These are phyloP conservation scores for Adrianichthys oophorus DNA, from an alignment of 2,797 vertebrate species.

Conservation along the genomic window DNA sequence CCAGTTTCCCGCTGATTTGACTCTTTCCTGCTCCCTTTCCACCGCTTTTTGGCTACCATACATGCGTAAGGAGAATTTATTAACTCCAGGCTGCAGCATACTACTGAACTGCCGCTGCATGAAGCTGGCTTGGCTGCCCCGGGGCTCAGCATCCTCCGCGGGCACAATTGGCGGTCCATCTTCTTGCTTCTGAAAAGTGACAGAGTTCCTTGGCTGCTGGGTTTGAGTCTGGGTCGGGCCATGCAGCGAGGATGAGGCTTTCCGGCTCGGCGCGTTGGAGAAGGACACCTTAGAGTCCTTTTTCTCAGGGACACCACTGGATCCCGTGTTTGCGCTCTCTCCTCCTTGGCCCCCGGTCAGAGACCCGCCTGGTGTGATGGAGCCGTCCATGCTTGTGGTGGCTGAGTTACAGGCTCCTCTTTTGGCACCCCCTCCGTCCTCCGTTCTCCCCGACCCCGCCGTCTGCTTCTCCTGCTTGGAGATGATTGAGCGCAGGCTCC, in stretches of 20 bases:
- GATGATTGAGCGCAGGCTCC: slow-evolving; percentile 82
- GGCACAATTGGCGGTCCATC: slow-evolving; percentile 83
- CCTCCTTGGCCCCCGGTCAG: slow-evolving; percentile 71
- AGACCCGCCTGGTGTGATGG: slow-evolving; percentile 74
- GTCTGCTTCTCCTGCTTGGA: slow-evolving; percentile 79
- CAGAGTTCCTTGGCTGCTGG: slow-evolving; percentile 81
- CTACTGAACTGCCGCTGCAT: slow-evolving; percentile 95
- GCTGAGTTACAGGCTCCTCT: slow-evolving; percentile 77
- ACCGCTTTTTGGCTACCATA: slow-evolving; percentile 97
- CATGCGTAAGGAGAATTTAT: slow-evolving; percentile 99
- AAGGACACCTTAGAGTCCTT: slow-evolving; percentile 84
- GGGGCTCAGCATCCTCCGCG: slow-evolving; percentile 82
- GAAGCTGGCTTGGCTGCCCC: slow-evolving; percentile 89
- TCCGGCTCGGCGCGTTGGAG: slow-evolving; percentile 82
- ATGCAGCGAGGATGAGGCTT: slow-evolving; percentile 79
- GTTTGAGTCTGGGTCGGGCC: slow-evolving; percentile 62
- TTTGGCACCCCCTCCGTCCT: slow-evolving; percentile 70
- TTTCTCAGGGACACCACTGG: slow-evolving; percentile 74
- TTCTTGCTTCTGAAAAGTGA: slow-evolving; percentile 82
- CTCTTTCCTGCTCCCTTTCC: slow-evolving; percentile 92
- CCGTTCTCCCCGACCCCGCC: slow-evolving; percentile 65
- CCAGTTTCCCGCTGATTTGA: slow-evolving; percentile 97
- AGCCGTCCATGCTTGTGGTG: slow-evolving; percentile 80
- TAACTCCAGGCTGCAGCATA: slow-evolving; percentile 97
- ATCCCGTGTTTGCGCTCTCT: slow-evolving; percentile 65